A percentile compares a stretch with the other conserved stretches of the same genome.
These are phyloP conservation scores for Nerophis ophidion DNA, from an alignment of 2,113 vertebrate species.

Conservation along the genomic window DNA sequence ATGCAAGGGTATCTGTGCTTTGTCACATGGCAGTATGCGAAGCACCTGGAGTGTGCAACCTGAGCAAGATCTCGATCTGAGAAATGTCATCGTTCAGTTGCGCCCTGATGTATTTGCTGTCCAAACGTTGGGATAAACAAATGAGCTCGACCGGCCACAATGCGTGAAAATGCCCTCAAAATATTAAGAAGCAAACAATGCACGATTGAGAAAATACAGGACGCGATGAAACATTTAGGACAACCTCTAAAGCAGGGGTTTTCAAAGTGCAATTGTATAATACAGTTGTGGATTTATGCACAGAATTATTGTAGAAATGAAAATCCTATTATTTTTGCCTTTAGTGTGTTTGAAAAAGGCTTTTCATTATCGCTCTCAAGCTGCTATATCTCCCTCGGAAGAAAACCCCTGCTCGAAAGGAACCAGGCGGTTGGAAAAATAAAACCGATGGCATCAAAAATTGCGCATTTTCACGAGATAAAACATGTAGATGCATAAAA, in stretches of 20 bases:
- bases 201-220: constrained; percentile 29
- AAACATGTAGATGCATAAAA: constrained; percentile 46
- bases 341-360: too few relatives aligned
- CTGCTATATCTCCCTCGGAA: constrained; percentile 11
- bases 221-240: constrained; percentile 34
- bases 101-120: background rate
- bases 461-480: constrained; percentile 35
- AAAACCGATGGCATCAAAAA: constrained; percentile 49
- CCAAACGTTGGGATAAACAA: background rate
- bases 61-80: background rate
- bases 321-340: too few relatives aligned
- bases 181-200: constrained; percentile 3
- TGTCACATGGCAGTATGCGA: background rate
- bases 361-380: too few relatives aligned
- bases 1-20: background rate
- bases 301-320: too few relatives aligned
- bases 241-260: constrained; percentile 15
- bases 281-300: background rate
- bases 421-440: constrained; percentile 47
- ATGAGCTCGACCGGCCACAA: background rate
- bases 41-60: background rate
- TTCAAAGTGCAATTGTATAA: constrained; percentile 36
- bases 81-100: background rate
- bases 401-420: constrained; percentile 29
- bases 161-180: constrained; percentile 2